Base-by-base conservation (phyloP, 2,888 invertebrate genomes). In the Pristionchus japonicus region DNA sequence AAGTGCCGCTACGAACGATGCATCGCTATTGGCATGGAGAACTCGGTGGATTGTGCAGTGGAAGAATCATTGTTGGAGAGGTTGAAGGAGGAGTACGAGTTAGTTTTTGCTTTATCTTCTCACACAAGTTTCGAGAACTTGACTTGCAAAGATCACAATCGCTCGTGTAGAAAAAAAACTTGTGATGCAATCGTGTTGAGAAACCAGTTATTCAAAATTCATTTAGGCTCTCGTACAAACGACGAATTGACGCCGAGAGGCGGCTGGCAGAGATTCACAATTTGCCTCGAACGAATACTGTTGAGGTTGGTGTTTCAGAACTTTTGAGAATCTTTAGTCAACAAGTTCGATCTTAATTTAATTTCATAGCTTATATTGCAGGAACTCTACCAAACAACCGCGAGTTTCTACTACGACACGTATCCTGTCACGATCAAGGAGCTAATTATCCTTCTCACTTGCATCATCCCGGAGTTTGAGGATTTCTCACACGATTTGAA, bases 1-100 rank as follows among this genome's bases (percentile, higher is more conserved):
- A 77, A 77, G n/a, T 77, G 77, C 27, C 77, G 77, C 9, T 77
- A n/a, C 77, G 77, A 77, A 6, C 77, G 77, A 0, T 77, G 77
- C 43, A 23, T 77, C 27, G 43, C 77, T 3, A 77, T 77, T n/a
- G 77, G 77, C 37, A 77, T 77, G 77, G 43, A 77, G 23, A 77
- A 47, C 27, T 20, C n/a, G 37, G 27, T n/a, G 1, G 77, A 77
- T 23, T 13, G 13, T 20, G 23, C 23, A 23, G 40, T 31, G 40
- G 77, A 43, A 3, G 43, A 43, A 20, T n/a, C 47, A n/a, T 20
- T 77, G n/a, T 27, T 77, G 43, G 77, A 77, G 3, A 1, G 77
- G 15, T 13, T 77, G 0, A 77, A 77, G 43, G 43, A 40, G 27
- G 77, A 77, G 17, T 77, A 77, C 20, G 77, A 77, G 77, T 77